These are phyloP conservation scores for Drosophila mettleri DNA, from an alignment of 2,888 invertebrate species.

Conservation along the genomic window DNA sequence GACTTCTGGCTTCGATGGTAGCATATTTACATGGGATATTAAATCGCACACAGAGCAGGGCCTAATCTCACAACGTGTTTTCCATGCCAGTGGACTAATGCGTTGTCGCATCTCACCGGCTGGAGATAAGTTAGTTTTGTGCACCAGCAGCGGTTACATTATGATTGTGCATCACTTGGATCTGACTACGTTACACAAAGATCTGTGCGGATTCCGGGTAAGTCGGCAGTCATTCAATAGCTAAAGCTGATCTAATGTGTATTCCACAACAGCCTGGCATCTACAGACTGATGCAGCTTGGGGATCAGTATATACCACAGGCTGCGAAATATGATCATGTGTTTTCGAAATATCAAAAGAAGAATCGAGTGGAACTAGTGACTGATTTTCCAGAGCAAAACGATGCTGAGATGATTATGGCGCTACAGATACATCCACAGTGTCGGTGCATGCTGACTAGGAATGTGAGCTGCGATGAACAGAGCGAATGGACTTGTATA, in stretches of 20 bases:
- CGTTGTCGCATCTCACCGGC: slow-evolving; percentile 94
- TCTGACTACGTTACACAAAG: slow-evolving; percentile 90
- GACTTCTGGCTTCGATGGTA: slow-evolving; percentile 96
- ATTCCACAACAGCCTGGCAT: slow-evolving; percentile 90
- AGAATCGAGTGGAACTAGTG: slow-evolving; percentile 95
- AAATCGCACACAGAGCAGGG: slow-evolving; percentile 93
- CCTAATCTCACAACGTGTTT: slow-evolving; percentile 91
- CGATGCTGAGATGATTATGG: slow-evolving; percentile 95
- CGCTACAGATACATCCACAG: slow-evolving; percentile 87
- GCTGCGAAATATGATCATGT: slow-evolving; percentile 93
- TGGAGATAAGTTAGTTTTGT: slow-evolving; percentile 94
- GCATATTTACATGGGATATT: slow-evolving; percentile 97
- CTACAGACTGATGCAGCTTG: slow-evolving; percentile 95
- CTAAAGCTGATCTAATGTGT: not conserved
- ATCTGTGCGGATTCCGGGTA: slow-evolving; percentile 94
- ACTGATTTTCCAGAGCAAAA: slow-evolving; percentile 94
- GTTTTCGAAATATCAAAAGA: slow-evolving; percentile 89
- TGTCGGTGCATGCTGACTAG: slow-evolving; percentile 94
- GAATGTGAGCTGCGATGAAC: slow-evolving; percentile 94
- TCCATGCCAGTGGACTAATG: slow-evolving; percentile 90
- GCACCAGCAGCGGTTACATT: slow-evolving; percentile 95
- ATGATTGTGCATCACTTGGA: slow-evolving; percentile 95
- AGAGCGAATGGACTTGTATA: slow-evolving; percentile 97
- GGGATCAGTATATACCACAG: slow-evolving; percentile 92
- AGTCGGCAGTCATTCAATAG: slow-evolving; percentile 33